Percentiles rank a stretch among this genome's conserved stretches.
Conservation (phyloP, 1,140 invertebrate genomes). For the Coboldia fuscipes region DNA sequence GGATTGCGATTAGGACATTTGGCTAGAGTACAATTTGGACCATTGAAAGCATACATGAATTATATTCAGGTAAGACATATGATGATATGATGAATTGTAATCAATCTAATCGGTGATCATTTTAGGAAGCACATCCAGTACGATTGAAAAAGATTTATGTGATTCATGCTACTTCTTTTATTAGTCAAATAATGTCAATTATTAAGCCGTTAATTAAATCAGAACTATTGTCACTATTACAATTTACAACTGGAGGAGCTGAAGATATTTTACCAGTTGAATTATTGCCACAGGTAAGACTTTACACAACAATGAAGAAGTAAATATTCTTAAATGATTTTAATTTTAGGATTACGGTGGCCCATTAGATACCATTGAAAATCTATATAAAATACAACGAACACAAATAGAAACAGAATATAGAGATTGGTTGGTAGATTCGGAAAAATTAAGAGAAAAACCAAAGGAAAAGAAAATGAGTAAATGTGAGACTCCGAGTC, state of each 20-base stretch:
- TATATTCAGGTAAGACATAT: slow-evolving; percentile 40
- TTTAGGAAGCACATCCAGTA: slow-evolving; percentile 31
- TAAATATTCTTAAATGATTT: not conserved
- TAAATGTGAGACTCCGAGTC: no score
- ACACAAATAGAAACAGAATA: slow-evolving; percentile 24
- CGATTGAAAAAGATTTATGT: slow-evolving; percentile 33
- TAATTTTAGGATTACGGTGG: slow-evolving; percentile 23
- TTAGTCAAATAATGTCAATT: slow-evolving; percentile 35
- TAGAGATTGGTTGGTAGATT: slow-evolving; percentile 24
- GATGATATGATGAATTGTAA: slow-evolving; percentile 4
- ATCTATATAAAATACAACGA: slow-evolving; percentile 23
- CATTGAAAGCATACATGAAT: slow-evolving; percentile 32
- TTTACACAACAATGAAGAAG: not conserved
- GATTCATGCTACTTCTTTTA: slow-evolving; percentile 32
- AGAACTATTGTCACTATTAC: slow-evolving; percentile 28
- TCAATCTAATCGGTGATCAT: not conserved
- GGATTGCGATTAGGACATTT: slow-evolving; percentile 34
- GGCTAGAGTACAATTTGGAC: slow-evolving; percentile 30
- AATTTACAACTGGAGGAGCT: slow-evolving; percentile 24
- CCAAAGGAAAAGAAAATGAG: not conserved
- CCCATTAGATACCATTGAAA: slow-evolving; percentile 19
- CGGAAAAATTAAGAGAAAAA: not conserved
- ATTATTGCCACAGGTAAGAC: slow-evolving; percentile 14
- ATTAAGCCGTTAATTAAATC: slow-evolving; percentile 31
- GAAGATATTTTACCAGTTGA: slow-evolving; percentile 22